Conservation (phyloP, 2,888 invertebrate genomes). For the Plebejus argus region DNA sequence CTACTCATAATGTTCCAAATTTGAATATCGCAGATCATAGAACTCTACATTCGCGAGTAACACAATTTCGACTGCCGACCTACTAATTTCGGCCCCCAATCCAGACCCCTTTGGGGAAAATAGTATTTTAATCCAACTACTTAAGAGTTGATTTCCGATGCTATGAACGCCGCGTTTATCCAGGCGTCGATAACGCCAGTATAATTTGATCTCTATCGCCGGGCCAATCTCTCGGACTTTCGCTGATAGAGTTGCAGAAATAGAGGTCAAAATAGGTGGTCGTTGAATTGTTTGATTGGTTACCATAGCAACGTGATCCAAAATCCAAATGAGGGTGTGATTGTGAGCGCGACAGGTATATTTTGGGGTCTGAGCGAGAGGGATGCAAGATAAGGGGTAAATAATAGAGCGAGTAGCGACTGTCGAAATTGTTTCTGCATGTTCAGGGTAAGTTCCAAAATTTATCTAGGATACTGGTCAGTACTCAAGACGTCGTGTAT, state of each 20-base stretch:
- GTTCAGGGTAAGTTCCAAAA: slow-evolving; percentile 44
- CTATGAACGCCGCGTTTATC: slow-evolving; percentile 49
- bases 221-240: slow-evolving; percentile 43
- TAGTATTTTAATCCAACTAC: slow-evolving; percentile 57
- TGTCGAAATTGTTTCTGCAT: slow-evolving; percentile 45
- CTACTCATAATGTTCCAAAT: not conserved
- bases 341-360: slow-evolving; percentile 49
- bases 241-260: slow-evolving; percentile 39
- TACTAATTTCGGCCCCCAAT: slow-evolving; percentile 15
- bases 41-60: not conserved
- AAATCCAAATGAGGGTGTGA: slow-evolving; percentile 64
- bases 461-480: not conserved
- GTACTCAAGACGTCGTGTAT: not conserved
- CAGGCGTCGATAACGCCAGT: slow-evolving; percentile 46
- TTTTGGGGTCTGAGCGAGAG: slow-evolving; percentile 60
- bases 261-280: slow-evolving; percentile 44
- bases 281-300: slow-evolving; percentile 65
- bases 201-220: slow-evolving; percentile 51
- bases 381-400: slow-evolving; percentile 42
- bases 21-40: not conserved
- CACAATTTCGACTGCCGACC: slow-evolving; percentile 16
- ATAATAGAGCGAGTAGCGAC: slow-evolving; percentile 63
- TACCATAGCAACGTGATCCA: slow-evolving; percentile 68
- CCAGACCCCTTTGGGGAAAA: slow-evolving; percentile 45
- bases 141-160: slow-evolving; percentile 63